Evolutionary conservation across 2,888 invertebrate species (phyloP), one percentile per base, ranked within the genome.

Genomic region (Drosophila nr. fundita): DNA sequence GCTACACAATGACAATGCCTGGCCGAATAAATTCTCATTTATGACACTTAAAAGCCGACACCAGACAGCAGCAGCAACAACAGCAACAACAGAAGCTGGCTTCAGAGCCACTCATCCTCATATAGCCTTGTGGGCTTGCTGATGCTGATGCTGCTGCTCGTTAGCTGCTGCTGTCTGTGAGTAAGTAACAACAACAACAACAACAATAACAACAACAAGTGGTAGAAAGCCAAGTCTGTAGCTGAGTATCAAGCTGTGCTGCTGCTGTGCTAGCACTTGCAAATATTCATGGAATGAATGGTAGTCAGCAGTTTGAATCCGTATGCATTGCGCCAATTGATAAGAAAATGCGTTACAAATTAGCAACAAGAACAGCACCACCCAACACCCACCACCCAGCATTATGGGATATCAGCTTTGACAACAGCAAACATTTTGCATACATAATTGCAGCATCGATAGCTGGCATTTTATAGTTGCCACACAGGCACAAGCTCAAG

Each of bases 11-110:
- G 74, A 76, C 88, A 88, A 85, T 73, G 87, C 90, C 89, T 71
- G 87, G 84, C 73, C 87, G 81, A 88, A 87, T 87, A 87, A 87
- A 87, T 87, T 87, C 84, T 90, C 87, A 90, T 87, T 90, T 87
- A 87, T 87, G 87, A 87, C 90, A 86, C 90, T 88, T 86, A 82
- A 87, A 87, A 83, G 82, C 86, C 70, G 66, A 72, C 77, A 73
- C 68, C 68, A 76, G 81, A 76, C 71, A 66, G 45, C 59, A 45
- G 49, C 67, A 67, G 62, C 38, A 29, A n/a, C 6, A 30, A 1
- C 8, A 36, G 24, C 5, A 29, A 29, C 30, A 24, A n/a, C 40
- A 21, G 21, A 24, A 30, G 32, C 77, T 61, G 68, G n/a, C 57
- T 45, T 50, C 69, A 38, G 18, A 52, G 62, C 52, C 52, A 63